A percentile compares a stretch with the other conserved stretches of the same genome.
phyloP scores from a whole-genome alignment of 1,140 invertebrate genomes.

The Amyelois transitella region DNA sequence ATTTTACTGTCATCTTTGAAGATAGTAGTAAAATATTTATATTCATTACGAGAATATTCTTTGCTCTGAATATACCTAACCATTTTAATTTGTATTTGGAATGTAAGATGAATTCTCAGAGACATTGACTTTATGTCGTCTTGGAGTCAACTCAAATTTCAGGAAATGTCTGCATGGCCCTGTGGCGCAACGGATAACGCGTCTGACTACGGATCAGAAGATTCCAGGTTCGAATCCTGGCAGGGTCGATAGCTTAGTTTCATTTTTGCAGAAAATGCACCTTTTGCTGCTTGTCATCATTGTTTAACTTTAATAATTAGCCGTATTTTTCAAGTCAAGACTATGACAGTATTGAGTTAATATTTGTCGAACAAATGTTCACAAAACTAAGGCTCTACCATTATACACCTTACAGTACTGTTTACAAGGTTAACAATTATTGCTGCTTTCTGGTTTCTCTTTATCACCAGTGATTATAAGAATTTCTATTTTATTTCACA shows the following conservation, averaged over 20 bases:
- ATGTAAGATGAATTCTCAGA: too few relatives aligned
- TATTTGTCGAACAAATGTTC: conserved; percentile 48
- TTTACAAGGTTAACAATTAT: background rate
- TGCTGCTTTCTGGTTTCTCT: background rate
- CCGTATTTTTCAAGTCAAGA: conserved; percentile 42
- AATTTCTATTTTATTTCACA: background rate
- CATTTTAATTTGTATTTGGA: too few relatives aligned
- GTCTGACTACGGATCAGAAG: conserved; percentile 94
- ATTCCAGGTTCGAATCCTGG: conserved; percentile 71
- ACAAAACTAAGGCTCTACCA: conserved; percentile 1
- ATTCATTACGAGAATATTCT: too few relatives aligned
- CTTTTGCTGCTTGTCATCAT: conserved; percentile 13
- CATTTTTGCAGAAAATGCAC: conserved; percentile 10
- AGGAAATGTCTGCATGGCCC: conserved; percentile 70
- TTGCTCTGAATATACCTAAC: too few relatives aligned
- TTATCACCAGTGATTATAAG: background rate
- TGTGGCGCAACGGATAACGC: conserved; percentile 94
- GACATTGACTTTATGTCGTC: too few relatives aligned
- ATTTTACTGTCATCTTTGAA: background rate
- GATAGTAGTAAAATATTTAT: too few relatives aligned
- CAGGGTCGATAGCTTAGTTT: conserved; percentile 44
- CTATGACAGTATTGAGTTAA: conserved; percentile 48
- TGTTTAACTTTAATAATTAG: conserved; percentile 46
- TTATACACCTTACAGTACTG: background rate
- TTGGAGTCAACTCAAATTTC: conserved; percentile 10